Conservation (phyloP, 2,113 vertebrate species). For the Crotalus viridis region DNA sequence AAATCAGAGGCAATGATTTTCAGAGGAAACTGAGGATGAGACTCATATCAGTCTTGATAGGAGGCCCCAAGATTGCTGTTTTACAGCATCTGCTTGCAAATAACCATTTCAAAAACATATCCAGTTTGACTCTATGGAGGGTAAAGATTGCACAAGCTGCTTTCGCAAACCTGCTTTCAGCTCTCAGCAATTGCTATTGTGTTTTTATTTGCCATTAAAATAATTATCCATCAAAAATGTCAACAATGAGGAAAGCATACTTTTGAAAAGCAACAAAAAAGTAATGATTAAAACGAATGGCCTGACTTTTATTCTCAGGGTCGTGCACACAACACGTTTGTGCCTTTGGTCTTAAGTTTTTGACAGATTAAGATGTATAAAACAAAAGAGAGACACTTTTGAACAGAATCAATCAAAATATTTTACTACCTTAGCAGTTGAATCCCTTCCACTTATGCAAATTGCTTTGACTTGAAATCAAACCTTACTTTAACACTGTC, state of each 20-base stretch:
- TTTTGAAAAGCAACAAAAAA: conserved; percentile 6
- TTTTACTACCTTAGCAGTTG: neutral
- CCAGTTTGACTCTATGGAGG: neutral
- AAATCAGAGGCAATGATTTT: neutral
- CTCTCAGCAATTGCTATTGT: neutral
- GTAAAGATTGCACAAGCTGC: neutral
- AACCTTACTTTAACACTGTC: neutral
- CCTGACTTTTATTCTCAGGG: conserved; percentile 35
- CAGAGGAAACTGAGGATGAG: neutral
- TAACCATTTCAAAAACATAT: neutral
- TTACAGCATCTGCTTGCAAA: neutral
- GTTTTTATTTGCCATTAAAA: neutral
- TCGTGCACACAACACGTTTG: neutral
- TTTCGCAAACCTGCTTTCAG: neutral
- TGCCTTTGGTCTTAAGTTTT: neutral
- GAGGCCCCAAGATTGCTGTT: no score
- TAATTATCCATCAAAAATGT: neutral
- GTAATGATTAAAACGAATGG: neutral
- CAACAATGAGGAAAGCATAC: conserved; percentile 13
- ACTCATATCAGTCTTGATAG: neutral
- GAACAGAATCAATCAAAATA: neutral
- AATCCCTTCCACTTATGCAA: neutral
- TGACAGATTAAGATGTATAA: neutral
- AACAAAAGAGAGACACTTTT: neutral
- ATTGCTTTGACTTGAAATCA: neutral